Evolutionary conservation across 2,113 vertebrate genomes (phyloP), one percentile per base, ranked within the genome.

Genomic region (Perca fluviatilis): DNA sequence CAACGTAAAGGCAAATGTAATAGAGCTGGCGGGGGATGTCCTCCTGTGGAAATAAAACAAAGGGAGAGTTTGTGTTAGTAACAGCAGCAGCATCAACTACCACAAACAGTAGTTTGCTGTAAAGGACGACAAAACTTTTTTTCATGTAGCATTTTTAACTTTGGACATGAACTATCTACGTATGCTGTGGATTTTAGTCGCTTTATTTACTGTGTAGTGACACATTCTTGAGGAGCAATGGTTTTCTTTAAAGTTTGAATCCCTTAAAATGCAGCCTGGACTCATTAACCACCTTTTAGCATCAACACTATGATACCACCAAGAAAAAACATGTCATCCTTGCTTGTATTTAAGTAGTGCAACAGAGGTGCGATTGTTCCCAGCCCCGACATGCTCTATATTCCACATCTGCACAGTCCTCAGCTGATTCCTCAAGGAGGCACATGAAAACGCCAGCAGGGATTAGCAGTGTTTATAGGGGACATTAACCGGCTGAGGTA

Each of bases 1-100:
- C 94, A 88, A 96, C 91, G 74, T 97, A 96, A 93, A 97, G 96
- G 93, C 95, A 96, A 84, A 97, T 96, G 90, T 96, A 96, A 87
- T 96, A 93, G 49, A 97, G 95, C 83, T 97, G 96, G 62, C 96
- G 96, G 51, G 95, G 96, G 89, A 97, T 95, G 88, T 97, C 96
- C 91, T 97, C 96, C 96, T 97, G 75, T 23, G 60, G 77, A 54
- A 36, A 86, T 12, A 65, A 57, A 56, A 68, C 56, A 76, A 69
- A 51, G 23, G 49, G 15, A 66, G 13, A 63, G 53, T 25, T 6
- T 46, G 5, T 23, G 62, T 70, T n/a, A 40, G 62, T 25, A 27
- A 65, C 14, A 57, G 40, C 33, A 9, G 15, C 30, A 43, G 46
- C 21, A n/a, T 43, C 30, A 47, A 3, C 21, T 3, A 33, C 4